These are phyloP conservation scores for Meiosimyza platycephala DNA, from an alignment of 2,888 invertebrate species.

Conservation along the genomic window DNA sequence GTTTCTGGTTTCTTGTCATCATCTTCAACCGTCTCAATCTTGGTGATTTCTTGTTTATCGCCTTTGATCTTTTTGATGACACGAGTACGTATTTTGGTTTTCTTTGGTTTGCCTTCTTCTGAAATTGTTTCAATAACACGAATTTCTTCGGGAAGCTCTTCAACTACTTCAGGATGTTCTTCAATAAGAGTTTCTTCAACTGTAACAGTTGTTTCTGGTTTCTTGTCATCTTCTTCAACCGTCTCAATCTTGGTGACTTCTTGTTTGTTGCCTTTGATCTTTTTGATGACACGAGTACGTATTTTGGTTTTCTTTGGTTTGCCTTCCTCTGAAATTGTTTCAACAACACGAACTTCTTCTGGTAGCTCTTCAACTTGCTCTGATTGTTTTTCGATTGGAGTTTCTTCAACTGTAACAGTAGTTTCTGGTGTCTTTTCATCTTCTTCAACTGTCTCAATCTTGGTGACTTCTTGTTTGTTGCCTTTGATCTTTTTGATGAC, in stretches of 20 bases:
- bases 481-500: constrained; percentile 11
- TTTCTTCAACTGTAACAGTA: constrained; percentile 10
- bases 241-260: constrained; percentile 20
- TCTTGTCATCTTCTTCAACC: constrained; percentile 18
- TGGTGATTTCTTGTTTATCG: constrained; percentile 8
- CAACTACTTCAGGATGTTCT: not conserved
- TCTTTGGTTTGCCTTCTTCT: constrained; percentile 16
- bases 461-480: constrained; percentile 8
- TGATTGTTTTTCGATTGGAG: not conserved
- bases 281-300: constrained; percentile 8
- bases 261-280: constrained; percentile 13
- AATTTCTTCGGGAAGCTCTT: constrained; percentile 3
- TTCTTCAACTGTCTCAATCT: constrained; percentile 20
- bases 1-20: constrained; percentile 16
- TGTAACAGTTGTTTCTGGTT: constrained; percentile 15
- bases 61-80: constrained; percentile 17
- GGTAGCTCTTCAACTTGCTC: not conserved
- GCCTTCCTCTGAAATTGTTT: constrained; percentile 13
- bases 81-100: constrained; percentile 2
- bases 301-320: constrained; percentile 12
- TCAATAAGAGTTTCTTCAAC: constrained; percentile 11
- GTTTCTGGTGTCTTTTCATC: constrained; percentile 17
- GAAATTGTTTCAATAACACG: constrained; percentile 1
- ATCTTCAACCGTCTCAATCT: constrained; percentile 16
- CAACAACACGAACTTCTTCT: constrained; percentile 15